Conservation (phyloP, 2,113 vertebrate genomes). For the Rhizomys pruinosus region DNA sequence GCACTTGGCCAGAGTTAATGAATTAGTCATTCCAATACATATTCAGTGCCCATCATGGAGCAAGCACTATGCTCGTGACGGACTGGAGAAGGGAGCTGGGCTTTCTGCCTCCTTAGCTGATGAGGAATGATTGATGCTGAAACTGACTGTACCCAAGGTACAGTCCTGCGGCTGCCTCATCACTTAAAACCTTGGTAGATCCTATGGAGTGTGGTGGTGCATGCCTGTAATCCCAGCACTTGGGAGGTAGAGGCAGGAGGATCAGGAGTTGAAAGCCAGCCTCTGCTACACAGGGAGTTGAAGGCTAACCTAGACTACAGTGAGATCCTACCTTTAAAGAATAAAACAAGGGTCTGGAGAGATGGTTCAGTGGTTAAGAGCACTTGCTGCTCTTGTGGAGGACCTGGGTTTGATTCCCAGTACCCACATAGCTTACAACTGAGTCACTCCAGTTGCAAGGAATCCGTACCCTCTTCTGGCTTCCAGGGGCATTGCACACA, state of each 20-base stretch:
- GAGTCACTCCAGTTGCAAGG: too few species aligned
- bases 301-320: not conserved
- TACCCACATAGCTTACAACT: too few species aligned
- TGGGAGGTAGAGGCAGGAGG: not conserved
- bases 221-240: not conserved
- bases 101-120: not conserved
- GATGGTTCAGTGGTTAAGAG: too few species aligned
- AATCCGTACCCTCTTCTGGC: too few species aligned
- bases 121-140: not conserved
- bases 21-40: not conserved
- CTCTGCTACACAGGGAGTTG: not conserved
- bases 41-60: not conserved
- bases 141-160: not conserved
- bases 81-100: not conserved
- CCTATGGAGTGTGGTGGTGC: not conserved
- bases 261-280: not conserved
- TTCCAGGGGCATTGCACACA: too few species aligned
- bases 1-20: not conserved
- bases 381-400: too few species aligned
- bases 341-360: not conserved
- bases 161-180: not conserved
- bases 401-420: too few species aligned
- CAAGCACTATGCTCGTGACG: not conserved
- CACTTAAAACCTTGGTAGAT: not conserved
- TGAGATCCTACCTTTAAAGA: not conserved